Conservation (phyloP, 2,797 vertebrate species). For the Chanos chanos region DNA sequence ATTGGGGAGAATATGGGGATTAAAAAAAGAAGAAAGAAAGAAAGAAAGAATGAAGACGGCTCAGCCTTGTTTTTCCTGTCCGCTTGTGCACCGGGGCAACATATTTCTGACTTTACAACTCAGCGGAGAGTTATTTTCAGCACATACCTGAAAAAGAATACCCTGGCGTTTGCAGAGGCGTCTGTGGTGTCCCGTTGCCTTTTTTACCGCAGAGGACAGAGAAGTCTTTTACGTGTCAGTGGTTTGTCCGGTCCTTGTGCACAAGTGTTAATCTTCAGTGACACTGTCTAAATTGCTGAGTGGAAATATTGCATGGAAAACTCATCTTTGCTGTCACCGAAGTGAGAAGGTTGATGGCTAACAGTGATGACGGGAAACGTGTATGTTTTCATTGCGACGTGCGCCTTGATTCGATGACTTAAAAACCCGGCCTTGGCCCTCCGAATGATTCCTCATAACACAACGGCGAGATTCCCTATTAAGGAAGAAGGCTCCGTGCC, state of each 20-base stretch:
- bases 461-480: conserved; percentile 35
- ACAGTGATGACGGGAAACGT: background rate
- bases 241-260: background rate
- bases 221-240: conserved; percentile 2
- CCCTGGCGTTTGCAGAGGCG: conserved; percentile 40
- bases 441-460: conserved; percentile 14
- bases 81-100: conserved; percentile 40
- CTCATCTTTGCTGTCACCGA: too few relatives aligned
- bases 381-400: too few relatives aligned
- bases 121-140: conserved; percentile 69
- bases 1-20: too few relatives aligned
- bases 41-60: conserved; percentile 36
- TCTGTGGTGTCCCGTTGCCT: conserved; percentile 49
- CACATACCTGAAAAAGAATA: conserved; percentile 69
- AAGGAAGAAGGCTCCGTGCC: conserved; percentile 29
- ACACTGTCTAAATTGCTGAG: background rate
- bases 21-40: too few relatives aligned
- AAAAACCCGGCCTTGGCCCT: conserved; percentile 4
- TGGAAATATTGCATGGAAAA: background rate
- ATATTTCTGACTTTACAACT: conserved; percentile 67
- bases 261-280: background rate
- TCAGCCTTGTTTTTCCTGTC: conserved; percentile 50
- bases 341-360: too few relatives aligned
- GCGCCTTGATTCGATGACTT: too few relatives aligned
- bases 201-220: conserved; percentile 42